Base-by-base conservation (phyloP, 1,140 invertebrate genomes). In the Stegodyphus dumicola region DNA sequence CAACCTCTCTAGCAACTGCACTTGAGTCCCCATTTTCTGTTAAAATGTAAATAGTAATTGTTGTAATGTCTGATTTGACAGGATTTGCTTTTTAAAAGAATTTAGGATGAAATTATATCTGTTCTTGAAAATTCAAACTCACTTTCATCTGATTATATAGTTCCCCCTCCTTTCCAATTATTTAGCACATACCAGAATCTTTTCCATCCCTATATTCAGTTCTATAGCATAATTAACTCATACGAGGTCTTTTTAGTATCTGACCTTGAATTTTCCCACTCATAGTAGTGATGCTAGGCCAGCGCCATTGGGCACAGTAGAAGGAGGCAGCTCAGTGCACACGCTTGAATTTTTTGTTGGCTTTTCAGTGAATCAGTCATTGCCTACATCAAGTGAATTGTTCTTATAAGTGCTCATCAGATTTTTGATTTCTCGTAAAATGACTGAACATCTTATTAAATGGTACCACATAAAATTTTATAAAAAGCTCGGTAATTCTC, bases 391-490 rank as follows among this genome's bases (percentile, higher is more conserved):
- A n/a, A 65, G 54, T 64, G 9, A 65, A 33, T 5, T n/a, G 6
- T 48, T 69, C n/a, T 11, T 69, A 6, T 69, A 69, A 69, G 66
- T 69, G 17, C 17, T 66, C 77, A 56, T 78, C 1, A 6, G 75
- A 77, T 77, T 65, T n/a, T 52, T n/a, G 48, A 49, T 78, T 15
- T 15, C 48, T 78, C 52, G 0, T 11, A 65, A 78, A 48, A 66
- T 65, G 54, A 78, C 77, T 66, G 15, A 78, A 78, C 53, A 78
- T 67, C 2, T 49, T 78, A 6, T 17, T n/a, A 0, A 78, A 53
- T 2, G 85, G 86, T 88, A 81, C 60, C 87, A 79, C 81, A 85
- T 89, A 56, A 87, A 88, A 84, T 87, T 87, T 88, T 87, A 69
- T 11, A 52, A 70, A 56, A 88, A 87, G 33, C 88, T 88, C 77